phyloP scores from a whole-genome alignment of 2,888 invertebrate species.

The Drosophila recens region DNA sequence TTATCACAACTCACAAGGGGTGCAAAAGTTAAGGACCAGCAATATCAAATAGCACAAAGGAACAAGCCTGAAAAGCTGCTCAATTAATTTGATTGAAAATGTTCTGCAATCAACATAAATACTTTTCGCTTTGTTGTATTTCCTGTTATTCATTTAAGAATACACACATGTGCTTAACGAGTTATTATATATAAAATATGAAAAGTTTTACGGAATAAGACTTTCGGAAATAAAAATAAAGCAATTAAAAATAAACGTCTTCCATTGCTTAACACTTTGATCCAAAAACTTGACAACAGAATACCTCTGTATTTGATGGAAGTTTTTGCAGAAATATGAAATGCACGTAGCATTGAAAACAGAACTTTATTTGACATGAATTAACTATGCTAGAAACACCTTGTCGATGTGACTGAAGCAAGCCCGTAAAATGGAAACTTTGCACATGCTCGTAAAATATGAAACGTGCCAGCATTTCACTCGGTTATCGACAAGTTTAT shows the following conservation, averaged over 20 bases:
- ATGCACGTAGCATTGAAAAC: constrained; percentile 19
- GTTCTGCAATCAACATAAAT: constrained; percentile 59
- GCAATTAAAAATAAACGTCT: neutral
- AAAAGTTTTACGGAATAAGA: neutral
- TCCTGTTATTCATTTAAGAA: neutral
- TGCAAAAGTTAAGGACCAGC: constrained; percentile 12
- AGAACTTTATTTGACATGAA: constrained; percentile 21
- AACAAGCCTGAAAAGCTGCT: constrained; percentile 21
- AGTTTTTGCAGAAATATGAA: neutral
- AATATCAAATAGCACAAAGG: neutral
- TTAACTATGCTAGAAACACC: constrained; percentile 45
- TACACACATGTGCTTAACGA: constrained; percentile 13
- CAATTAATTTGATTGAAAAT: constrained; percentile 71
- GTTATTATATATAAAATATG: neutral
- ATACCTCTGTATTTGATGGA: constrained; percentile 14
- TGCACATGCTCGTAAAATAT: constrained; percentile 28
- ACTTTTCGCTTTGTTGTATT: constrained; percentile 4
- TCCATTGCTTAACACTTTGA: neutral
- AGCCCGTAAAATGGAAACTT: constrained; percentile 26
- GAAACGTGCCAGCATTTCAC: constrained; percentile 46
- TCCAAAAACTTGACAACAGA: neutral
- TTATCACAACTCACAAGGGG: neutral
- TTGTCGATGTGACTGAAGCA: constrained; percentile 23
- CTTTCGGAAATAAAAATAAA: neutral
- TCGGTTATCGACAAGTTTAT: constrained; percentile 34